A percentile compares a stretch with the other conserved stretches of the same genome.
Evolutionary conservation across 2,113 vertebrate species (phyloP).

Genomic region (Helogale parvula): DNA sequence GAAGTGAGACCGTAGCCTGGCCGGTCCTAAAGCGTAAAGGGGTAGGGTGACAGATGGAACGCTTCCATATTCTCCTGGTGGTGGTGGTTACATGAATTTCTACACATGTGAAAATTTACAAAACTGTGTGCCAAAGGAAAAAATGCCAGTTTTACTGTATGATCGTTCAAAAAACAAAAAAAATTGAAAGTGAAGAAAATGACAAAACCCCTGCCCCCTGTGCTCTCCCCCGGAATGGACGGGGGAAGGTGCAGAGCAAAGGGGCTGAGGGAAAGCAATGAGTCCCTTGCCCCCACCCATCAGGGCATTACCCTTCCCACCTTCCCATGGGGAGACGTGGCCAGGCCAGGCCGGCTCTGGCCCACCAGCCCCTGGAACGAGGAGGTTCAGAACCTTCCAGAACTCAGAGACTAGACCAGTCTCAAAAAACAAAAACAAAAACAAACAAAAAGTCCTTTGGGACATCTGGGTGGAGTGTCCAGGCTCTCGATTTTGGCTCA

Average conservation of each 20-base stretch:
- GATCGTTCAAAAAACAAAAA: not conserved
- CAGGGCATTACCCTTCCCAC: not conserved
- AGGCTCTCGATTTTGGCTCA: too few relatives aligned
- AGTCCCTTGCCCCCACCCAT: not conserved
- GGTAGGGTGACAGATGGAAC: accelerated
- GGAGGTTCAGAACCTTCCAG: not conserved
- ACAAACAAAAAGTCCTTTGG: not conserved
- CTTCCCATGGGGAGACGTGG: not conserved
- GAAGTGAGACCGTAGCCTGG: accelerated
- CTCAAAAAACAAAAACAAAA: not conserved
- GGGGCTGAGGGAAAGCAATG: not conserved
- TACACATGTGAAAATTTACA: not conserved
- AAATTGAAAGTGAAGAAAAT: not conserved
- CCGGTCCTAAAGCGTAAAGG: too few relatives aligned
- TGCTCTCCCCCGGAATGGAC: not conserved
- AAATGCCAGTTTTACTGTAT: not conserved
- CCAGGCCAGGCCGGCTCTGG: not conserved
- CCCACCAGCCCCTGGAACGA: not conserved
- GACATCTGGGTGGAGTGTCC: too few relatives aligned
- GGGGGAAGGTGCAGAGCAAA: not conserved
- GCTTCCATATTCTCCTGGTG: accelerated
- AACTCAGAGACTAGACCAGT: not conserved
- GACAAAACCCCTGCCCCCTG: not conserved
- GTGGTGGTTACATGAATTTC: not conserved
- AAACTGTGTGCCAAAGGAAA: not conserved